These are phyloP conservation scores for Clusia tigrina DNA, from an alignment of 2,888 invertebrate genomes.

Conservation along the genomic window DNA sequence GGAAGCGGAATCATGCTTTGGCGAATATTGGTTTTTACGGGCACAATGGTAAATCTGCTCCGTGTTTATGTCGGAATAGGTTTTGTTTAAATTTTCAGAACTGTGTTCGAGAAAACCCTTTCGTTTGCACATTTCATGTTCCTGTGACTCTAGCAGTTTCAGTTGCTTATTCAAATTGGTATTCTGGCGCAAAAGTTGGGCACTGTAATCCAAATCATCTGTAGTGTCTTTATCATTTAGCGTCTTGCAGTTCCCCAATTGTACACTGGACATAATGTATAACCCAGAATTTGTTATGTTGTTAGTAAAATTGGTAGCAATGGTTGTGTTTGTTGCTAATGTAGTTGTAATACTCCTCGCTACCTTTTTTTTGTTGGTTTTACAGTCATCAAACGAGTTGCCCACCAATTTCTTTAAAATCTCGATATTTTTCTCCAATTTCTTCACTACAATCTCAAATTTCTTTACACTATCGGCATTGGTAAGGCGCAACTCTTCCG, in stretches of 20 bases:
- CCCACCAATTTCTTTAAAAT: constrained; percentile 61
- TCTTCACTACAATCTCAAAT: constrained; percentile 52
- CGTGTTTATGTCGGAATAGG: no score
- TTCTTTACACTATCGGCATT: constrained; percentile 26
- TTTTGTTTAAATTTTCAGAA: constrained; percentile 33
- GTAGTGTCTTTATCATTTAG: not conserved
- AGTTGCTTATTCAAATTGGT: constrained; percentile 61
- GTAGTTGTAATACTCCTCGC: no score
- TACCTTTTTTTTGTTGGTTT: constrained; percentile 26
- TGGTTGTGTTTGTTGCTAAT: not conserved
- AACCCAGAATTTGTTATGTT: not conserved
- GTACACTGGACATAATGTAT: not conserved
- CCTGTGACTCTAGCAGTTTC: constrained; percentile 58
- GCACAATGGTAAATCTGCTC: constrained; percentile 34
- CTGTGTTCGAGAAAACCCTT: constrained; percentile 40
- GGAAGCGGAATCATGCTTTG: constrained; percentile 23
- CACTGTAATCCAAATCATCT: constrained; percentile 44
- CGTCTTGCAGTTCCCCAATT: not conserved
- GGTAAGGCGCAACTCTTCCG: constrained; percentile 41
- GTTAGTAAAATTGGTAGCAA: no score
- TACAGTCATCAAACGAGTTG: constrained; percentile 48
- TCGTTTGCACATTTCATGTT: constrained; percentile 56
- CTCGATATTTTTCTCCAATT: constrained; percentile 60
- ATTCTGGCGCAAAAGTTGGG: constrained; percentile 57
- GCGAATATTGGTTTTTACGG: no score